phyloP scores from a whole-genome alignment of 1,140 invertebrate genomes.

The Diorhabda elongata region DNA sequence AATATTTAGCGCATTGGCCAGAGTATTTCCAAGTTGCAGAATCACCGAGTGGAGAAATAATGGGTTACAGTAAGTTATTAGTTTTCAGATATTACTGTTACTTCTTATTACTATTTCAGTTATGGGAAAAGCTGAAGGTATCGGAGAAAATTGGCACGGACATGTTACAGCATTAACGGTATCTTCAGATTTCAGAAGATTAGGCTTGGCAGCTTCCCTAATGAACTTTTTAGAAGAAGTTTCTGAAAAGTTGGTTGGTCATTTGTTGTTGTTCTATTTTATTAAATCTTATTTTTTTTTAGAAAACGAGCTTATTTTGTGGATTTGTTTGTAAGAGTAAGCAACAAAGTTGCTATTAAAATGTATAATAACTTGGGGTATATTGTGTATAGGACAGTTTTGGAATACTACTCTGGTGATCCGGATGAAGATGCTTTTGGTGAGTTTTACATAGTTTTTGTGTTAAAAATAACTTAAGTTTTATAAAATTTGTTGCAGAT shows the following conservation, averaged over 20 bases:
- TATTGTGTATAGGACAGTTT: constrained; percentile 90
- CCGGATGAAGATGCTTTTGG: constrained; percentile 98
- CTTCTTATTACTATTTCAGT: constrained; percentile 56
- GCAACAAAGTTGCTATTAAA: constrained; percentile 94
- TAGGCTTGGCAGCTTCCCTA: constrained; percentile 88
- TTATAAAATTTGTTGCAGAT: constrained; percentile 63
- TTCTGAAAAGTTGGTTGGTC: constrained; percentile 78
- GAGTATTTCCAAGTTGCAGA: constrained; percentile 97
- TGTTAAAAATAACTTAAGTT: constrained; percentile 12
- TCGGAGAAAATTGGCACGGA: constrained; percentile 95
- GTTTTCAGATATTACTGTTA: neutral
- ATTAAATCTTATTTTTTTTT: constrained; percentile 43
- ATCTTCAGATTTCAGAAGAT: constrained; percentile 86
- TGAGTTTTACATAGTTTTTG: constrained; percentile 50
- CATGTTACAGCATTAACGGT: constrained; percentile 98
- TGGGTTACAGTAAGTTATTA: constrained; percentile 91
- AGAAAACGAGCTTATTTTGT: constrained; percentile 97
- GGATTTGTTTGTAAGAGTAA: constrained; percentile 97
- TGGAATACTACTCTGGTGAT: constrained; percentile 97
- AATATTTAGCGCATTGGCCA: constrained; percentile 98
- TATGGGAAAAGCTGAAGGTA: constrained; percentile 98
- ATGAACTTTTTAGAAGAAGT: constrained; percentile 94
- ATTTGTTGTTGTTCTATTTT: constrained; percentile 16
- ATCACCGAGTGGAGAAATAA: constrained; percentile 90
- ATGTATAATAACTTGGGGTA: constrained; percentile 98